These are phyloP conservation scores for Artemia franciscana DNA, from an alignment of 1,140 invertebrate species.

Conservation along the genomic window DNA sequence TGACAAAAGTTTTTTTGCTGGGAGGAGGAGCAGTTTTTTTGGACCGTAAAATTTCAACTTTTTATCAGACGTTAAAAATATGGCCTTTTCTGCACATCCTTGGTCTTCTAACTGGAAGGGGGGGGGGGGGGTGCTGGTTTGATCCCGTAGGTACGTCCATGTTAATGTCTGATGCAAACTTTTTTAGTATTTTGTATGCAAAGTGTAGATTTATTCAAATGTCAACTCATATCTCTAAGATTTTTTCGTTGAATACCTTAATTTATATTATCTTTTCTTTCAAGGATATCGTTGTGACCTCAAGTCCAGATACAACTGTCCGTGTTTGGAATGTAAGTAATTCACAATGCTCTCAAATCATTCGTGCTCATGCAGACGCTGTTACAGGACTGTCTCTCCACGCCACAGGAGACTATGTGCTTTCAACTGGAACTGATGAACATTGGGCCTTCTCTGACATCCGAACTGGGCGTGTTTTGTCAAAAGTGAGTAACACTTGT, in stretches of 20 bases:
- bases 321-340: slow-evolving; percentile 74
- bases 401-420: slow-evolving; percentile 89
- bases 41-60: no score
- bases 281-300: slow-evolving; percentile 71
- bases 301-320: slow-evolving; percentile 82
- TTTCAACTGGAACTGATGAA: slow-evolving; percentile 82
- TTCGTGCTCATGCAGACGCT: slow-evolving; percentile 72
- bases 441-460: slow-evolving; percentile 97
- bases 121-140: no score
- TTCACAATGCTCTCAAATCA: slow-evolving; percentile 9
- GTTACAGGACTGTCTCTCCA: slow-evolving; percentile 91
- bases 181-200: no score
- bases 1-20: no score
- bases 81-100: no score
- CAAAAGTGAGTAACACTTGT: no score
- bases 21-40: no score
- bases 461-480: slow-evolving; percentile 60
- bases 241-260: slow-evolving; percentile 7
- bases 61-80: no score
- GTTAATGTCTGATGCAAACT: no score
- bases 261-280: slow-evolving; percentile 12
- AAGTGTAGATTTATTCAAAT: no score
- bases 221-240: slow-evolving; percentile 1
- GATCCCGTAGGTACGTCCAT: no score
- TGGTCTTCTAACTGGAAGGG: no score